Percentiles rank a stretch among this genome's conserved stretches.
phyloP scores from a whole-genome alignment of 92 coral and sea anemone species.

The Paragorgia papillata region DNA sequence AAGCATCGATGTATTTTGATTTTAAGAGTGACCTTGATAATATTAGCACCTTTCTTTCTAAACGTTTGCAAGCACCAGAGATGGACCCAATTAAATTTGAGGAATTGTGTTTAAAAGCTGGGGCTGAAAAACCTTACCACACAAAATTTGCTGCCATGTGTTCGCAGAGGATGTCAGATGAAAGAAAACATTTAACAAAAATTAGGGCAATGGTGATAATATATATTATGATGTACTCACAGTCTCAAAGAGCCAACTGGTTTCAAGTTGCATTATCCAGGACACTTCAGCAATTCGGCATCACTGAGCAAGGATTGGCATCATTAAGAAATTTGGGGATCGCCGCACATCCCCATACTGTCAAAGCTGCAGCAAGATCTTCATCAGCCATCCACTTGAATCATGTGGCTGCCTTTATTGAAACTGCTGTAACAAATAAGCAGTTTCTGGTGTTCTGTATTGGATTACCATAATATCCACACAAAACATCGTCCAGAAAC shows the following conservation, averaged over 20 bases:
- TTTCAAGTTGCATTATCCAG: conserved; percentile 26
- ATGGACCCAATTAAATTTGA: conserved; percentile 13
- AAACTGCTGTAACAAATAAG: conserved; percentile 4
- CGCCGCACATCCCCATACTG: conserved; percentile 14
- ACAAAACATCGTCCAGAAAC: conserved; percentile 28
- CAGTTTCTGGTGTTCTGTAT: conserved; percentile 19
- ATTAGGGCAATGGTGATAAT: conserved; percentile 4
- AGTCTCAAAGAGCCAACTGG: conserved; percentile 24
- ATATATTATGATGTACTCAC: conserved; percentile 24
- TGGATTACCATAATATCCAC: conserved; percentile 24
- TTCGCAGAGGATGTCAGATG: conserved; percentile 2
- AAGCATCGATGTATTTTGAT: not conserved
- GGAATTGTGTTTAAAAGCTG: not conserved
- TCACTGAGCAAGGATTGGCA: conserved; percentile 18
- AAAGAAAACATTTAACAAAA: conserved; percentile 10
- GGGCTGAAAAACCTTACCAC: conserved; percentile 9
- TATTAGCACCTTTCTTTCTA: not conserved
- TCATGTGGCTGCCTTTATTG: not conserved
- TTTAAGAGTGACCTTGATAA: conserved; percentile 19
- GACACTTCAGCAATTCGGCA: conserved; percentile 30
- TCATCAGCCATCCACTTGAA: conserved; percentile 3
- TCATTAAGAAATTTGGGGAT: conserved; percentile 20
- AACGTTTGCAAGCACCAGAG: conserved; percentile 9
- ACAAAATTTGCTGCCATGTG: not conserved
- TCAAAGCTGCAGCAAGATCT: conserved; percentile 12